Evolutionary conservation across 1,140 invertebrate species (phyloP), one percentile per base, ranked within the genome.

Genomic region (Euwallacea fornicatus): DNA sequence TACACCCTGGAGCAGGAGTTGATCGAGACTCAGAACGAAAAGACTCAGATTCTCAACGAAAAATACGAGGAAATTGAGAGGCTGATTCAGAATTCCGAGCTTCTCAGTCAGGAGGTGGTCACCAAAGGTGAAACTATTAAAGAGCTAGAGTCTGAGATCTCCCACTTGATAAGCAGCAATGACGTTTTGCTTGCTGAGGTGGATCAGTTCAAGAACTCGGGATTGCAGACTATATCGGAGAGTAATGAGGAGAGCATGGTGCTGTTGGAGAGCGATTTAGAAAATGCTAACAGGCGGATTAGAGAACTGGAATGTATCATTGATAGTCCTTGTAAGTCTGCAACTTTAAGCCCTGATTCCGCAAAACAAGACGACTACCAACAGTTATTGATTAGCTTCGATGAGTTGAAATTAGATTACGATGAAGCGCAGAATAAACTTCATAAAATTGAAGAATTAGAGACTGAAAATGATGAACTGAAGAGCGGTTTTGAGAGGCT

Each of bases 121-220:
- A 75, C 63, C 8, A 80, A 81, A 66, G 74, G 55, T 7, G 69
- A 79, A 61, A 72, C 74, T 8, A 59, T 80, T 42, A 78, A 77
- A 58, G 85, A 88, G 75, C 86, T 84, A 60, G 86, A 88, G 74
- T 79, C 84, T n/a, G 87, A 89, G 78, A 84, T 87, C 64, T 83
- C 83, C 53, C 86, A 88, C 80, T 84, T 88, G 78, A 87, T 87
- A 76, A 87, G 88, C 75, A 89, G 88, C 78, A 89, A 89, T 75
- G 88, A 89, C 76, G 82, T 87, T 70, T 79, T 89, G 13, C 84
- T 89, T 75, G 83, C 84, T 62, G 86, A 89, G 78, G 83, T 89
- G 72, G 83, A 87, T 13, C 82, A 84, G 21, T 82, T 84, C 66
- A 88, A 88, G 85, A 84, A 84, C 8, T 83, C 83, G 42, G 88